Conservation (phyloP, 2,113 vertebrate genomes). For the Cebidichthys violaceus region DNA sequence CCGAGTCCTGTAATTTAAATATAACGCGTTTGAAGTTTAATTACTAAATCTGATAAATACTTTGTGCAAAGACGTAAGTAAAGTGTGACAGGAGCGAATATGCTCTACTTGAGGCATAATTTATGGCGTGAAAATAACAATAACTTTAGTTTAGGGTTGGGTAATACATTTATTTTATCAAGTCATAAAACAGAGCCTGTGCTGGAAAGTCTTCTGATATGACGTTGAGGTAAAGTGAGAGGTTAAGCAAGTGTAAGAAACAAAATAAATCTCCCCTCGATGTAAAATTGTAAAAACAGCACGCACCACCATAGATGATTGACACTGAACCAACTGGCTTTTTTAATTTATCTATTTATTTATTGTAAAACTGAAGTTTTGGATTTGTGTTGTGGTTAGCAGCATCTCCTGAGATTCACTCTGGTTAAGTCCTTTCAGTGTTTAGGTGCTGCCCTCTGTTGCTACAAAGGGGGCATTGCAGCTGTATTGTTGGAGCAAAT, state of each 20-base stretch:
- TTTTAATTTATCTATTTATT: neutral
- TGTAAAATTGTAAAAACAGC: neutral
- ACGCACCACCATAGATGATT: neutral
- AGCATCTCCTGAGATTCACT: neutral
- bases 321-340: neutral
- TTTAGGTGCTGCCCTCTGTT: slow-evolving; percentile 55
- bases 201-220: neutral
- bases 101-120: neutral
- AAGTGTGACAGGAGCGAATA: neutral
- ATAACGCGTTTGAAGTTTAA: neutral
- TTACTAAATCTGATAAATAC: neutral
- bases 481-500: neutral
- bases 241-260: neutral
- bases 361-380: neutral
- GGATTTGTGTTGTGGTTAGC: neutral
- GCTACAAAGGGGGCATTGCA: slow-evolving; percentile 25
- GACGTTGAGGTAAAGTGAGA: neutral
- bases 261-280: no score
- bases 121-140: neutral
- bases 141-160: neutral
- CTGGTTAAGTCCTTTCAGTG: neutral
- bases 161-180: neutral
- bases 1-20: neutral
- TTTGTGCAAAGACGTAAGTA: neutral
- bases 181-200: neutral